Evolutionary conservation across 1,140 invertebrate genomes (phyloP), one percentile per base, ranked within the genome.

Genomic region (Magallana ariakensis): DNA sequence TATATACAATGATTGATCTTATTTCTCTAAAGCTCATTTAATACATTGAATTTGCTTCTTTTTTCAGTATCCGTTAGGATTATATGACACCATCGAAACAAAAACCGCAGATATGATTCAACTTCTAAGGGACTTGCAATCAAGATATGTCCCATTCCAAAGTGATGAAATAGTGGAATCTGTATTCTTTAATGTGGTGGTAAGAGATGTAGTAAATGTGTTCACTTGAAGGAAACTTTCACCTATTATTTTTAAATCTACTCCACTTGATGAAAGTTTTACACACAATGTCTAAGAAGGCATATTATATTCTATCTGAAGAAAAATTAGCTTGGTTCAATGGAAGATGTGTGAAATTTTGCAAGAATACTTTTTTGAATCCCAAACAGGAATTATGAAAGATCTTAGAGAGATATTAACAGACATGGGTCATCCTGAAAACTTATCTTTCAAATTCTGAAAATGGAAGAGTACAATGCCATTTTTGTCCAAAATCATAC

Each of bases 261-360:
- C 33, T 33, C 33, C 33, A 1, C 33, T 33, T 33, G 33, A 33
- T 33, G 33, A 33, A 1, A 33, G 33, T 33, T 33, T 33, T 33
- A 33, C 33, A 33, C 33, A 33, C 33, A 33, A 33, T 33, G 33
- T 1, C 33, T 33, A 33, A 33, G 33, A 33, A 33, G 33, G 33
- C 33, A 33, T 33, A 33, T 33, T 33, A 33, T 33, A 3, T n/a
- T n/a, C n/a, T n/a, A 54, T 56, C 80, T 15, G 55, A 85, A 19
- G 70, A 85, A 9, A 87, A 87, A 81, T 66, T 87, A 10, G 10
- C 16, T 9, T 88, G 86, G 87, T 11, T 90, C 1, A 87, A 88
- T 56, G 53, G 56, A 8, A 70, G 85, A 8, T 85, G 83, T 60
- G 46, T 26, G 9, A 16, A 19, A 55, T 90, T 22, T 56, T 88